Evolutionary conservation across 2,888 invertebrate genomes (phyloP), one percentile per base, ranked within the genome.

Genomic region (Tachina lurida): DNA sequence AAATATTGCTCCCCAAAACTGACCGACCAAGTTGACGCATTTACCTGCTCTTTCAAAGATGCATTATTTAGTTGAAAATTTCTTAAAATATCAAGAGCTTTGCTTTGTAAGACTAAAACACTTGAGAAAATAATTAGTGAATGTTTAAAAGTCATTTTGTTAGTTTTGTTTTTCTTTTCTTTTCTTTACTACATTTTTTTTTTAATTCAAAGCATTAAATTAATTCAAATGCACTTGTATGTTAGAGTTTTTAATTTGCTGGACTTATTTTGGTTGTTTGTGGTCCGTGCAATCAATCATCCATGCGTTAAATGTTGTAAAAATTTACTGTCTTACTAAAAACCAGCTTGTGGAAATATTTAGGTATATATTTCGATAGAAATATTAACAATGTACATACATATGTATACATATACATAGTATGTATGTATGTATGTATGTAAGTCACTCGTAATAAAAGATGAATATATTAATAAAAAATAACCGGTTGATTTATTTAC

Each of bases 1-100:
- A 88, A 43, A 19, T 84, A 19, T 9, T 54, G 10, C 19, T 73
- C 22, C 12, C 56, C 80, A 31, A 68, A 80, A 47, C 76, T 68
- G 8, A 54, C 87, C 13, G 68, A 73, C 88, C 88, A 89, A 58
- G 70, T 70, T 9, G 87, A 68, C 9, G 22, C 5, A 70, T 83
- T 84, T 7, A 0, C 47, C 22, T 15, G 31, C 10, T 31, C 41
- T 19, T 58, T 22, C 10, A 12, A 17, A 3, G 4, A 22, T 41
- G 77, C 22, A 10, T n/a, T 12, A 63, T 71, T 65, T 49, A 19
- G 43, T 49, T 22, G 19, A 2, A n/a, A 10, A 43, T 43, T 5
- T 17, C 0, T 47, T 58, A n/a, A 17, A 15, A 12, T 12, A 49
- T 65, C 58, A 22, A 49, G 9, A 1, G 65, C 17, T 65, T 68